Base-by-base conservation (phyloP, 2,888 invertebrate species). In the Diabrotica balteata region DNA sequence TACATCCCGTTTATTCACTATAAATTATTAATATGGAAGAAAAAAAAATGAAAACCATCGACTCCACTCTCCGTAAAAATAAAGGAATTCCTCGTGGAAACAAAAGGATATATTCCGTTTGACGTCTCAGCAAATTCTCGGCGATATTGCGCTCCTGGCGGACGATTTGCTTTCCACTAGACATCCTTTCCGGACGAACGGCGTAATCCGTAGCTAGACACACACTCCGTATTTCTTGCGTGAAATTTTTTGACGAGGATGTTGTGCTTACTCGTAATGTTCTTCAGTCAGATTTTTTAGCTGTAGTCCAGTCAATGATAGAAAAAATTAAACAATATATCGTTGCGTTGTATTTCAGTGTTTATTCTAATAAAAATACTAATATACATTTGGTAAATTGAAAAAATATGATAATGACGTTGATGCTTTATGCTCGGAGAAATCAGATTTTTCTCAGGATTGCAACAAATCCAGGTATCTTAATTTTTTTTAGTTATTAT, bases 171-270 rank as follows among this genome's bases (percentile, higher is more conserved):
- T 45, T 59, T 62, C 53, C 17, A 17, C 17, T 17, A 17, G 17
- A 17, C 17, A 17, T 17, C 17, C 49, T 61, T 67, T 68, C 47
- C 65, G 53, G 63, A 32, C 22, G 66, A 63, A 53, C 53, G 45
- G 47, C 57, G 11, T 71, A 66, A 71, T 71, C 71, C 63, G 2
- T 42, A 54, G 8, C 52, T n/a, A 54, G 43, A 57, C 59, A 68
- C 54, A 60, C 59, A 68, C 54, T 60, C 53, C 46, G 46, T 59
- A 51, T 63, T 47, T 69, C 63, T 65, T 63, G 58, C 67, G 58
- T 67, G 58, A 60, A 55, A 70, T 64, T 64, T 63, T 60, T 54
- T 54, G 53, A 53, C 44, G 58, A 46, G 63, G 66, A 60, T 54
- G 69, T 60, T 32, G 53, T 22, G 50, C 65, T 67, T 64, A 53